Conservation (phyloP, 2,888 invertebrate species). For the Atrina japonica region DNA sequence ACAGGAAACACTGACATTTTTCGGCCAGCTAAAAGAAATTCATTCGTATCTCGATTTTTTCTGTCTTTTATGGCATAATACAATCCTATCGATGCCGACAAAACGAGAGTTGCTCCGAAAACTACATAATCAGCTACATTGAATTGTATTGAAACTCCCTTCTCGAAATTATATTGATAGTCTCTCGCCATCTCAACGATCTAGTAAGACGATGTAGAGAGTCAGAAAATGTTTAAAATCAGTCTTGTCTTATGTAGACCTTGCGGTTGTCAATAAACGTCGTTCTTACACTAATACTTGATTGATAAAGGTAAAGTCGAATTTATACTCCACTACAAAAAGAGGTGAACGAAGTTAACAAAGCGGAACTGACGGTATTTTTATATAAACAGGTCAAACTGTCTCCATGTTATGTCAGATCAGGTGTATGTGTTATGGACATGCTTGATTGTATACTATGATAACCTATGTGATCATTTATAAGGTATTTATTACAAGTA, state of each 20-base stretch:
- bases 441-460: too few relatives aligned
- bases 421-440: too few relatives aligned
- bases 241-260: not conserved
- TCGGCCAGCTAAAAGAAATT: conserved; percentile 70
- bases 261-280: not conserved
- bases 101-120: conserved; percentile 57
- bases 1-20: conserved; percentile 72
- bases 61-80: conserved; percentile 69
- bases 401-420: too few relatives aligned
- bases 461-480: too few relatives aligned
- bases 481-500: too few relatives aligned
- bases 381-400: too few relatives aligned
- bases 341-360: too few relatives aligned
- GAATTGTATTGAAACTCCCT: conserved; percentile 48
- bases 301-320: too few relatives aligned
- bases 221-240: not conserved
- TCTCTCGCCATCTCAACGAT: conserved; percentile 29
- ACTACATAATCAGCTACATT: conserved; percentile 67
- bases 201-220: not conserved
- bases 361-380: too few relatives aligned
- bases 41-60: conserved; percentile 61
- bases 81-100: conserved; percentile 70
- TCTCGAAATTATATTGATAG: conserved; percentile 51
- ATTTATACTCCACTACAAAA: too few relatives aligned
- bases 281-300: not conserved